These are phyloP conservation scores for Sminthurinus signatus DNA, from an alignment of 1,140 invertebrate species.

Conservation along the genomic window DNA sequence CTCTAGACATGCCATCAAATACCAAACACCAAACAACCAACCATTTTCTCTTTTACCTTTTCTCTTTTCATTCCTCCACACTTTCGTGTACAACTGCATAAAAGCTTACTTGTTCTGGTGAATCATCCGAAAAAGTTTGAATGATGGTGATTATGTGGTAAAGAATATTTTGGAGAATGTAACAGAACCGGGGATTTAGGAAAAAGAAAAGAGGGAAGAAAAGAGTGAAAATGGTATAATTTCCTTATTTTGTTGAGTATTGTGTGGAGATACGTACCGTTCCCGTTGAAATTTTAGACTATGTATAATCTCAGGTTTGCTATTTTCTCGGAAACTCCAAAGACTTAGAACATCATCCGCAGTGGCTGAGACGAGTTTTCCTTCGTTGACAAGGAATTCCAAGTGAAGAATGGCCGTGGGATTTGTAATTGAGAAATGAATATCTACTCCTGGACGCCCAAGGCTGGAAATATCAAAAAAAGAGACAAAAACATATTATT, in stretches of 20 bases:
- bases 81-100: too few relatives aligned
- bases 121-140: too few relatives aligned
- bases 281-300: slow-evolving; percentile 94
- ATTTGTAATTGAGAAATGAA: slow-evolving; percentile 45
- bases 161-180: not conserved
- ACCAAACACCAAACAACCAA: too few relatives aligned
- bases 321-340: slow-evolving; percentile 76
- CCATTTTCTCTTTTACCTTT: too few relatives aligned
- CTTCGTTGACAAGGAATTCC: slow-evolving; percentile 93
- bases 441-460: slow-evolving; percentile 90
- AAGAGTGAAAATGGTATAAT: not conserved
- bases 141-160: not conserved
- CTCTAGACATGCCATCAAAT: too few relatives aligned
- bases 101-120: too few relatives aligned
- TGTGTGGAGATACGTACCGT: slow-evolving; percentile 56
- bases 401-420: slow-evolving; percentile 71
- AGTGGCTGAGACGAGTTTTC: slow-evolving; percentile 85
- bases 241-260: not conserved
- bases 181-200: not conserved
- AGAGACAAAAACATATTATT: too few relatives aligned
- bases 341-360: slow-evolving; percentile 91
- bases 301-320: slow-evolving; percentile 90
- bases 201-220: not conserved
- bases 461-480: slow-evolving; percentile 55
- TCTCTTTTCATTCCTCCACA: too few relatives aligned